A percentile compares a stretch with the other conserved stretches of the same genome.
Evolutionary conservation across 2,888 invertebrate species (phyloP).

Genomic region (Diarsia brunnea): DNA sequence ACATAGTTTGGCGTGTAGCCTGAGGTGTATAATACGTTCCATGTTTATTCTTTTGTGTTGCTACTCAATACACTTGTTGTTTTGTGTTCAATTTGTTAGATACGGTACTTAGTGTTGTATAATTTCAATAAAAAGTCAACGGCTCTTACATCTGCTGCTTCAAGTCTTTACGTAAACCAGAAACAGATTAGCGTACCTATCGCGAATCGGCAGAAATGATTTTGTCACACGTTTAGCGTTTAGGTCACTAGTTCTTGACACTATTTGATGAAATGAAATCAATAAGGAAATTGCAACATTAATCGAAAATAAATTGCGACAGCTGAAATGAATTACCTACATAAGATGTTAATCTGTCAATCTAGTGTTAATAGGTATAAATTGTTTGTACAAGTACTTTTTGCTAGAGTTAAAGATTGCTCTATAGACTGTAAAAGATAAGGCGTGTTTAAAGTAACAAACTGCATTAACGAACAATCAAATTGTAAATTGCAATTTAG

Average conservation of each 20-base stretch:
- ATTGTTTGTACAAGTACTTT: constrained; percentile 47
- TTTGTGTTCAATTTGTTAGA: constrained; percentile 37
- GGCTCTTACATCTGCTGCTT: constrained; percentile 23
- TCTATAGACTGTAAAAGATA: constrained; percentile 38
- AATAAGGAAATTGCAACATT: constrained; percentile 28
- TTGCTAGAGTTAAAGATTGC: constrained; percentile 39
- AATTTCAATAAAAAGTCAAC: constrained; percentile 41
- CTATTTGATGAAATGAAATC: constrained; percentile 37
- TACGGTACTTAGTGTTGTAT: constrained; percentile 50
- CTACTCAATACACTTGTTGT: constrained; percentile 49
- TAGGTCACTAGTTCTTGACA: constrained; percentile 30
- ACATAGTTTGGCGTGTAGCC: constrained; percentile 52
- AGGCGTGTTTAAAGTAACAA: constrained; percentile 57
- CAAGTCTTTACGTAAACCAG: constrained; percentile 40
- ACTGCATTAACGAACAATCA: constrained; percentile 68
- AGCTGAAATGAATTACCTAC: constrained; percentile 23
- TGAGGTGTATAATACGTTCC: constrained; percentile 41
- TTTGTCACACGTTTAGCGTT: constrained; percentile 41
- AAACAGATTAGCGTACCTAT: constrained; percentile 36
- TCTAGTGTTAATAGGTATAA: constrained; percentile 29
- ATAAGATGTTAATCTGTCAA: constrained; percentile 44
- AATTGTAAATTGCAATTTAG: constrained; percentile 67
- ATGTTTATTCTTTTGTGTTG: constrained; percentile 57
- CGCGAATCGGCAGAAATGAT: constrained; percentile 31
- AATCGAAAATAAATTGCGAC: constrained; percentile 45